Base-by-base conservation (phyloP, 2,797 vertebrate genomes). In the Gila robusta region DNA sequence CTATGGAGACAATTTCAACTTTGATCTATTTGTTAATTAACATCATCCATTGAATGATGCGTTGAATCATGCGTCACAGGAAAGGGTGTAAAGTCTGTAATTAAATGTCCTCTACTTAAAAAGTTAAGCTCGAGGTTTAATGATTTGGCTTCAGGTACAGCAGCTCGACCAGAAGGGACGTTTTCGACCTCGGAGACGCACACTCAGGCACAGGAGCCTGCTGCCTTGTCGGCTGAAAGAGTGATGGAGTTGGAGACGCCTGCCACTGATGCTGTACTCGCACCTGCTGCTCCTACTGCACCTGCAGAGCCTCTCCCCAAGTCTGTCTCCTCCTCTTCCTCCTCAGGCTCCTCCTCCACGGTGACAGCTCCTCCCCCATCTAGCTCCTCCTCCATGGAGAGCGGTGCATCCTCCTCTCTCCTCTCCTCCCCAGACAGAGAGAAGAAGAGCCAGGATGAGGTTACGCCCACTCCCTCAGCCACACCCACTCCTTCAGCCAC, bases 391-490 rank as follows among this genome's bases (percentile, higher is more conserved):
- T 94, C 96, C 0, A 87, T 93, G 84, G 96, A 95, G 92, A 96
- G 94, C 85, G 95, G 96, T 1, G 94, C 88, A 26, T 92, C 94
- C 74, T 90, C 94, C 8, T 93, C 97, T 76, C 87, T 95, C 87
- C 90, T 96, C 4, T 95, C 97, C 44, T 96, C 96, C 67, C 94
- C 96, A 67, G 96, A 97, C 89, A 95, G 91, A 0, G 96, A 97
- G 83, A 96, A 96, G 86, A 93, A 95, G 93, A 95, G 95, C 93
- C 94, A 92, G 86, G 92, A 82, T 69, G 92, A 91, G 17, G 78
- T 83, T 37, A 80, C 86, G 0, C 83, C 93, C 2, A 91, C 72
- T 67, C 87, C 88, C 12, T 86, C 92, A 0, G 81, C 92, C 56
- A 71, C 87, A 0, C 79, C 92, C 3, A 91, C 72, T 35, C 89